phyloP scores from a whole-genome alignment of 1,140 invertebrate species.

The Asobara japonica region DNA sequence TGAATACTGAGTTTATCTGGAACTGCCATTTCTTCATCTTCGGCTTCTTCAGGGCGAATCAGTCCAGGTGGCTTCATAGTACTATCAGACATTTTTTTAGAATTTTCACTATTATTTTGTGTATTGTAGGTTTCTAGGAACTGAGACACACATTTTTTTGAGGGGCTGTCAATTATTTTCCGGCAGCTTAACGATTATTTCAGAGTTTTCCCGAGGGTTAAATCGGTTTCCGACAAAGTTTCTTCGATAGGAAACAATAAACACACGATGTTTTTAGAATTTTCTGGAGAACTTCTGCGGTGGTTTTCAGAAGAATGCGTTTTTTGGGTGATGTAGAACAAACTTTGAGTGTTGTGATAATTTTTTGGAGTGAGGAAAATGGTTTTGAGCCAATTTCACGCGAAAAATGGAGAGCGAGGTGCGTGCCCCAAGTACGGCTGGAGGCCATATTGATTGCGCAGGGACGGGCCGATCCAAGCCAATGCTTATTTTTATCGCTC shows the following conservation, averaged over 20 bases:
- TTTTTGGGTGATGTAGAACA: not conserved
- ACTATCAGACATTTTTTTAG: constrained; percentile 53
- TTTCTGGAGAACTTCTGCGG: not conserved
- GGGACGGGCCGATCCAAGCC: constrained; percentile 52
- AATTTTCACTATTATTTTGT: too few relatives aligned
- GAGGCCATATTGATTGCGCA: constrained; percentile 62
- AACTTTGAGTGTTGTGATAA: not conserved
- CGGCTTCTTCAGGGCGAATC: constrained; percentile 52
- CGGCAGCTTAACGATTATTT: too few relatives aligned
- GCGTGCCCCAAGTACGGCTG: constrained; percentile 47
- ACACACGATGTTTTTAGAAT: not conserved
- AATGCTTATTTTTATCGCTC: constrained; percentile 45
- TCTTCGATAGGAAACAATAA: too few relatives aligned
- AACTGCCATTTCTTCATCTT: constrained; percentile 50
- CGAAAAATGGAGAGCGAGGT: constrained; percentile 35
- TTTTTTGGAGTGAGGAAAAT: not conserved
- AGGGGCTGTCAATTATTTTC: too few relatives aligned
- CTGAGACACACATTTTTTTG: too few relatives aligned
- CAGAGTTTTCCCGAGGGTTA: too few relatives aligned
- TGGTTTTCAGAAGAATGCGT: not conserved
- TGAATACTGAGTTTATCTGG: constrained; percentile 61
- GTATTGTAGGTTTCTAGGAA: too few relatives aligned
- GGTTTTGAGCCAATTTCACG: not conserved
- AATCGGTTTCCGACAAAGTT: too few relatives aligned
- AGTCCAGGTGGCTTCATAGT: constrained; percentile 33